Percentiles rank a stretch among this genome's conserved stretches.
phyloP scores from a whole-genome alignment of 2,888 invertebrate genomes.

The Mythimna albipuncta region DNA sequence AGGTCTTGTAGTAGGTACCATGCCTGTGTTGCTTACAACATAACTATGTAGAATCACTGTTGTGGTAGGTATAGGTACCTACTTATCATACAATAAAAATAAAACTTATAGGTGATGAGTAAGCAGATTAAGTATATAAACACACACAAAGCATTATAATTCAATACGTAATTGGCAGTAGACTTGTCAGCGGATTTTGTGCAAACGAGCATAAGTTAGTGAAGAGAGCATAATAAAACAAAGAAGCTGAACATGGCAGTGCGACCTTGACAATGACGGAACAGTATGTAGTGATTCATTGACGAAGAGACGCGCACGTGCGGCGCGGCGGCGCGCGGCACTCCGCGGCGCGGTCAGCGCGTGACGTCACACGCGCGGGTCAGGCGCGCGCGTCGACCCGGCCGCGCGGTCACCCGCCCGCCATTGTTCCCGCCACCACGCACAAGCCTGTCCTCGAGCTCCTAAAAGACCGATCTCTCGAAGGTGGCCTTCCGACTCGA shows the following conservation, averaged over 20 bases:
- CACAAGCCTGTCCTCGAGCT: neutral
- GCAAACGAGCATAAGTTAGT: constrained; percentile 48
- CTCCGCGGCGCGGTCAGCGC: constrained; percentile 27
- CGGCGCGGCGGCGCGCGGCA: constrained; percentile 24
- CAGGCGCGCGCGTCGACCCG: constrained; percentile 49
- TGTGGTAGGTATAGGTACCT: neutral
- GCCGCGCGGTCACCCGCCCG: constrained; percentile 35
- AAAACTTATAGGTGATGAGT: constrained; percentile 14
- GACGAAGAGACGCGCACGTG: constrained; percentile 46
- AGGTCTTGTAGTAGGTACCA: constrained; percentile 8
- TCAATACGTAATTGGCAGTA: constrained; percentile 21
- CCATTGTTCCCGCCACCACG: constrained; percentile 44
- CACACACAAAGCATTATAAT: constrained; percentile 41
- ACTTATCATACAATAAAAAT: constrained; percentile 16
- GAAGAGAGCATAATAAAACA: constrained; percentile 45
- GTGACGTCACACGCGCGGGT: constrained; percentile 49
- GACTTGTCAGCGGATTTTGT: constrained; percentile 51
- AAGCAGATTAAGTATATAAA: constrained; percentile 12
- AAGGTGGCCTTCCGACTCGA: neutral
- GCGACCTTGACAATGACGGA: constrained; percentile 73
- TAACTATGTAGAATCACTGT: neutral
- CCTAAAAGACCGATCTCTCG: neutral
- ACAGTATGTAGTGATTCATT: constrained; percentile 53
- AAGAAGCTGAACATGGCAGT: constrained; percentile 36
- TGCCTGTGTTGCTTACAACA: constrained; percentile 8